Percentiles rank a stretch among this genome's conserved stretches.
These are phyloP conservation scores for Motacilla tschutschensis DNA, from an alignment of 2,113 vertebrate genomes.

Conservation along the genomic window DNA sequence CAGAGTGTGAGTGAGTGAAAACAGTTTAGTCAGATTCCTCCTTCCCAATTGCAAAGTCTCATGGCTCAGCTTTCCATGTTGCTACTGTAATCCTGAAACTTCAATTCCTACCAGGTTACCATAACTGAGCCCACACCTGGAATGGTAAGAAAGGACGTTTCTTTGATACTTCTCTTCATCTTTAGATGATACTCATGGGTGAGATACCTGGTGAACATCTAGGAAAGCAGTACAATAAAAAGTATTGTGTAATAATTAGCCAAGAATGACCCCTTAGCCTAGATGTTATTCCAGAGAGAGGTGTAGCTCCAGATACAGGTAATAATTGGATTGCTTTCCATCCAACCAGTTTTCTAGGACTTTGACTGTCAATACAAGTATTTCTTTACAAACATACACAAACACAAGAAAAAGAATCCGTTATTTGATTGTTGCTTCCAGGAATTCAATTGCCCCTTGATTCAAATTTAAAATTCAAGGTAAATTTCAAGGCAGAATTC, in stretches of 20 bases:
- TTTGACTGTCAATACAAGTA: not conserved
- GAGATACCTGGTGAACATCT: not conserved
- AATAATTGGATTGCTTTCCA: not conserved
- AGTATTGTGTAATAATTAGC: not conserved
- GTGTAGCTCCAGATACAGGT: not conserved
- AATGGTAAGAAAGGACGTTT: not conserved
- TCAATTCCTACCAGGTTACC: not conserved
- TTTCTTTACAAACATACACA: not conserved
- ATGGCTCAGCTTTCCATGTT: not conserved
- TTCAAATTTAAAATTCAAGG: not conserved
- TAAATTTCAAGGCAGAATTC: not conserved
- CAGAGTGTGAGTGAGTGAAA: not conserved
- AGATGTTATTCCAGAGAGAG: not conserved
- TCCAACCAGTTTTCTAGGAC: not conserved
- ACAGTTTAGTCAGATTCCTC: not conserved
- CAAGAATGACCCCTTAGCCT: not conserved
- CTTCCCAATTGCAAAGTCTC: not conserved
- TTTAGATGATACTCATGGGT: not conserved
- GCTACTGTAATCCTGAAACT: not conserved
- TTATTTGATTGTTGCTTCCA: not conserved
- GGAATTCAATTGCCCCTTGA: not conserved
- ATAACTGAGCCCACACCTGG: not conserved
- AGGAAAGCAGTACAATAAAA: not conserved
- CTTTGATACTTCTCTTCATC: not conserved
- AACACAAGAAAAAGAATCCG: not conserved